Evolutionary conservation across 2,113 vertebrate species (phyloP), one percentile per base, ranked within the genome.

Genomic region (Anseranas semipalmata): DNA sequence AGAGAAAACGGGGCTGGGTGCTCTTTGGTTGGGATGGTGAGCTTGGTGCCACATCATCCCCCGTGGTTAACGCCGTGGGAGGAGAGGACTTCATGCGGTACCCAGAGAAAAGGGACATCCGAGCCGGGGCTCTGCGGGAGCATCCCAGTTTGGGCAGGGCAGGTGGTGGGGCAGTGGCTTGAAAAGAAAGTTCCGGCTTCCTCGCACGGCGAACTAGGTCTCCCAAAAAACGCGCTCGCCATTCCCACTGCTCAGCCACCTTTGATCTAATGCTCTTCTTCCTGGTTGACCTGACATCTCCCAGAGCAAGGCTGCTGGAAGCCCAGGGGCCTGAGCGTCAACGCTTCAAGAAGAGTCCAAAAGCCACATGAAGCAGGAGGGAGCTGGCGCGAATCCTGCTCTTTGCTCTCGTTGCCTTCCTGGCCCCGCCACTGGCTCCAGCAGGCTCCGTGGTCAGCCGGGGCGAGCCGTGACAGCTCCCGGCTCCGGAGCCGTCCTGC

Each of bases 381-480:
- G 16, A 15, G 27, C 39, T 58, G 9, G 16, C 3, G 0, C 0
- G 5, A 33, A 41, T 58, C 67, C 25, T 45, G 66, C 55, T 55
- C 33, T 59, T 66, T 22, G 24, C 32, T 65, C 32, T 12, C 8
- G 0, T 71, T 37, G 27, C n/a, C 30, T 56, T 39, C 27, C 32
- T 62, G 55, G 53, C n/a, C 33, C 18, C n/a, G 45, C 35, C 18
- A 12, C n/a, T 35, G 22, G n/a, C 90, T 73, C 6, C 1, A 52
- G 50, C 32, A 48, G 43, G 63, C 43, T 59, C 52, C 59, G n/a
- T 19, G 20, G 52, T 55, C 8, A 1, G 25, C 43, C 12, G 27
- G 35, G 24, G 17, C 0, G 7, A 48, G 58, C 62, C 9, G 1
- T 19, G 25, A 8, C 1, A 0, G 15, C 45, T 39, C 63, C 75